phyloP scores from a whole-genome alignment of 2,113 vertebrate genomes.

The Lepisosteus osseus region DNA sequence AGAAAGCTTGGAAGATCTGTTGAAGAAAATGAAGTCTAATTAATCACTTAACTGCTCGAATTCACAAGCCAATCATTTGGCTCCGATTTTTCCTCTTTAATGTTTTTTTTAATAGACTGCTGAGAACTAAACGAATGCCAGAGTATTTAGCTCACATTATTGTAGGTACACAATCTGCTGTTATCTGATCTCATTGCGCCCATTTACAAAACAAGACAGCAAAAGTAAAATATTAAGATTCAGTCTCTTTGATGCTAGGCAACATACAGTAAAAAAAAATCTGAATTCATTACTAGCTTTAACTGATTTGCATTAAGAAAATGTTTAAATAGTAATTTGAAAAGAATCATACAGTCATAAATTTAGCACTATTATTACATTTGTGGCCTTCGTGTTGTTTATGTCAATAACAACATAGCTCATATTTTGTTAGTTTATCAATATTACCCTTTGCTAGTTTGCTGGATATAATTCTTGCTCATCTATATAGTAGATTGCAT shows the following conservation, averaged over 20 bases:
- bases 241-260: not conserved
- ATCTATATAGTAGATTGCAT: no score
- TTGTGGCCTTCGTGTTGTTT: no score
- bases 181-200: not conserved
- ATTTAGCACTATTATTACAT: no score
- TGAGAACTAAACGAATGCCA: conserved; percentile 12
- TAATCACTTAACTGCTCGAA: conserved; percentile 72
- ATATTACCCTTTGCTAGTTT: no score
- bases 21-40: conserved; percentile 69
- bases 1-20: conserved; percentile 65
- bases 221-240: not conserved
- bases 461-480: no score
- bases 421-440: no score
- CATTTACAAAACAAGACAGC: not conserved
- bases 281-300: no score
- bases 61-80: conserved; percentile 60
- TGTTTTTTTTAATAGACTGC: conserved; percentile 43
- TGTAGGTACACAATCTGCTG: not conserved
- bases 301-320: no score
- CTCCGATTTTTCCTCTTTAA: conserved; percentile 38
- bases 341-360: no score
- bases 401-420: no score
- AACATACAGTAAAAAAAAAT: no score
- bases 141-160: conserved; percentile 5
- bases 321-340: no score